Conservation (phyloP, 2,797 vertebrate species). For the Neostethus bicornis region DNA sequence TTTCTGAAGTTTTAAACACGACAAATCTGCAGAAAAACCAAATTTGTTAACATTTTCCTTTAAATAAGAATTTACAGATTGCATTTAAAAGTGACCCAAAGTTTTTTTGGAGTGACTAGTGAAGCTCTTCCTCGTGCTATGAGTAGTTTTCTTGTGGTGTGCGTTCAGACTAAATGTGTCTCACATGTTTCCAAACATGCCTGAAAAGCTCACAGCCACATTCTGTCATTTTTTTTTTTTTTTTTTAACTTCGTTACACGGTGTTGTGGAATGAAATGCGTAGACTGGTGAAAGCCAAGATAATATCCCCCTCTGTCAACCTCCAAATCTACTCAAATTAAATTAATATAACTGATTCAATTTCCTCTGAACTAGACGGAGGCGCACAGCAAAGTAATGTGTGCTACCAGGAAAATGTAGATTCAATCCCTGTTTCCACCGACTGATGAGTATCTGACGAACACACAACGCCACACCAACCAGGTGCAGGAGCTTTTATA, state of each 20-base stretch:
- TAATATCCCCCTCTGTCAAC: slow-evolving; percentile 69
- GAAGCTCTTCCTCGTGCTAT: too few relatives aligned
- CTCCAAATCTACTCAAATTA: slow-evolving; percentile 59
- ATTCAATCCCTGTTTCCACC: slow-evolving; percentile 27
- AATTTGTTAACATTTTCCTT: too few relatives aligned
- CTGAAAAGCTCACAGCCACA: slow-evolving; percentile 38
- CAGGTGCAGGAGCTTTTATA: not conserved
- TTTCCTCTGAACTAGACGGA: slow-evolving; percentile 62
- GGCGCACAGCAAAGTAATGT: slow-evolving; percentile 37
- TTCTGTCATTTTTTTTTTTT: slow-evolving; percentile 58
- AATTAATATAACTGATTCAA: slow-evolving; percentile 74
- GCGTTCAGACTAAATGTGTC: slow-evolving; percentile 34
- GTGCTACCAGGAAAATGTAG: slow-evolving; percentile 26
- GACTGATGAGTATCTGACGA: slow-evolving; percentile 18
- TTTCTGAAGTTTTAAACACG: too few relatives aligned
- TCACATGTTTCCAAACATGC: slow-evolving; percentile 60
- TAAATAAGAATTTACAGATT: too few relatives aligned
- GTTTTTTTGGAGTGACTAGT: too few relatives aligned
- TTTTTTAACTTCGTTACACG: slow-evolving; percentile 60
- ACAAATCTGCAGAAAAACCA: too few relatives aligned
- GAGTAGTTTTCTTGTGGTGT: slow-evolving; percentile 8
- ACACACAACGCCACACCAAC: slow-evolving; percentile 1
- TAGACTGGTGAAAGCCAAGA: slow-evolving; percentile 49
- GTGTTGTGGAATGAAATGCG: slow-evolving; percentile 61
- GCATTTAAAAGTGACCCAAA: too few relatives aligned